phyloP scores from a whole-genome alignment of 2,888 invertebrate genomes.

The Fragum whitleyi region DNA sequence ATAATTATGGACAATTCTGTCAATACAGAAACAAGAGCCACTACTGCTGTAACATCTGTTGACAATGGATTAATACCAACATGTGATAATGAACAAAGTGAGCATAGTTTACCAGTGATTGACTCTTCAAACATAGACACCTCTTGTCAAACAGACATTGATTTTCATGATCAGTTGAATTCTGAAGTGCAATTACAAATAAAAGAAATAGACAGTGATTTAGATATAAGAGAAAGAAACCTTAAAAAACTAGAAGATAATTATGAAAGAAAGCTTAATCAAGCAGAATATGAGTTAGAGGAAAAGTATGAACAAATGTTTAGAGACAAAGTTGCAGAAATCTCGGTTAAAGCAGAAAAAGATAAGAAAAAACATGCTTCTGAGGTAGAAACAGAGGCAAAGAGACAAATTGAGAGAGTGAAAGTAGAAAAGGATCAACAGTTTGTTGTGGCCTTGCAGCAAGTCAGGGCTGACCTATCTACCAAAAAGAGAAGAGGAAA shows the following conservation, averaged over 20 bases:
- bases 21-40: neutral
- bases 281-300: constrained; percentile 76
- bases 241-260: constrained; percentile 49
- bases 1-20: no score
- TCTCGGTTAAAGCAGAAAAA: constrained; percentile 65
- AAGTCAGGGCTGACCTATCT: constrained; percentile 73
- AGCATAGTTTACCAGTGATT: neutral
- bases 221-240: constrained; percentile 48
- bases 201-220: constrained; percentile 39
- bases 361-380: constrained; percentile 67
- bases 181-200: constrained; percentile 48
- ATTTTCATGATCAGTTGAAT: constrained; percentile 29
- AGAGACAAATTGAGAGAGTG: constrained; percentile 69
- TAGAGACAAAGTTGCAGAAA: constrained; percentile 70
- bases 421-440: constrained; percentile 76
- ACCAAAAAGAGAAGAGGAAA: constrained; percentile 40
- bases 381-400: constrained; percentile 70
- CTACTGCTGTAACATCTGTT: constrained; percentile 32
- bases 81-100: neutral
- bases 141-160: constrained; percentile 49
- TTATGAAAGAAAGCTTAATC: constrained; percentile 64
- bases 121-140: neutral
- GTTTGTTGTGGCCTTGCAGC: constrained; percentile 79
- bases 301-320: constrained; percentile 71
- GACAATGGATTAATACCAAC: constrained; percentile 49